These are phyloP conservation scores for Muschampia plurimacula DNA, from an alignment of 2,888 invertebrate genomes.

Conservation along the genomic window DNA sequence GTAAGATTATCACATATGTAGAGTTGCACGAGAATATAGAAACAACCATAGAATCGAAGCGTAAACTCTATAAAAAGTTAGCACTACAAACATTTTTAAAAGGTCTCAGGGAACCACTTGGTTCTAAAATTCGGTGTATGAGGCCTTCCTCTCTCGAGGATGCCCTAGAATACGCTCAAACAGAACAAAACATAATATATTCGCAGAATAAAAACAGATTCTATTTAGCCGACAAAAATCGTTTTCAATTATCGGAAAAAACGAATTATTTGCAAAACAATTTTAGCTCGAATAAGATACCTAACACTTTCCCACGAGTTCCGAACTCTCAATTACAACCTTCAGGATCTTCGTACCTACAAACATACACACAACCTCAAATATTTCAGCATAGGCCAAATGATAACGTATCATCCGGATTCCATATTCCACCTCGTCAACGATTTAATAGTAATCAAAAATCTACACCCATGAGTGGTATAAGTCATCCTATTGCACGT, in stretches of 20 bases:
- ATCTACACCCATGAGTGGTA: conserved; percentile 39
- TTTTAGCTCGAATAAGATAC: too few relatives aligned
- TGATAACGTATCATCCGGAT: conserved; percentile 18
- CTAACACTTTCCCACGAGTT: too few relatives aligned
- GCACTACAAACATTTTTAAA: conserved; percentile 39
- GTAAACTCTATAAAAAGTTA: conserved; percentile 41
- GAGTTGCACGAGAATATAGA: conserved; percentile 31
- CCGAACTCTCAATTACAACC: too few relatives aligned
- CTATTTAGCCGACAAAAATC: too few relatives aligned
- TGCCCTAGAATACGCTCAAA: conserved; percentile 40
- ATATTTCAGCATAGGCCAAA: too few relatives aligned
- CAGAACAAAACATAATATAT: conserved; percentile 34
- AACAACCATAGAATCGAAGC: conserved; percentile 40
- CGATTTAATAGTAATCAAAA: neutral
- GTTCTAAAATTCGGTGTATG: conserved; percentile 44
- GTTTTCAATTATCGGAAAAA: too few relatives aligned
- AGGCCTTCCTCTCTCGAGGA: conserved; percentile 31
- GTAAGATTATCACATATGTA: conserved; percentile 40
- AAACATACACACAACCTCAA: too few relatives aligned
- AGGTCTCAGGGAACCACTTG: conserved; percentile 43
- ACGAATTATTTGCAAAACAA: too few relatives aligned
- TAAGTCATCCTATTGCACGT: conserved; percentile 29
- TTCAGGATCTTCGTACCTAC: too few relatives aligned
- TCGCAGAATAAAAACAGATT: conserved; percentile 20
- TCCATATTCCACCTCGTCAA: conserved; percentile 15